These are phyloP conservation scores for Acrocyrtus sp. DNA, from an alignment of 2,888 invertebrate genomes.

Conservation along the genomic window DNA sequence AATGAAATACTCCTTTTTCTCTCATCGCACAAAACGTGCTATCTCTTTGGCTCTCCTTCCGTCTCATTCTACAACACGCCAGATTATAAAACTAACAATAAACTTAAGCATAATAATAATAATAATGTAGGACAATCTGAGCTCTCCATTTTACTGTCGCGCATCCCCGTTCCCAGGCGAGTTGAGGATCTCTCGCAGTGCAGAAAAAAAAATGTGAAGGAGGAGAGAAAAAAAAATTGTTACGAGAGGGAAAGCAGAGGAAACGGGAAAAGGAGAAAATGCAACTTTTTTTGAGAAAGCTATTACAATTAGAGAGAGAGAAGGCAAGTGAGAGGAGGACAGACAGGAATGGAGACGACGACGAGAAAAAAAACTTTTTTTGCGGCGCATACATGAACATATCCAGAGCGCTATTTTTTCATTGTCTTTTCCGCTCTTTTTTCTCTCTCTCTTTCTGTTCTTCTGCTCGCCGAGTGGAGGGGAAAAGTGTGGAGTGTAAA, in stretches of 20 bases:
- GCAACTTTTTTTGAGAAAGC: constrained; percentile 1
- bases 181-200: constrained; percentile 12
- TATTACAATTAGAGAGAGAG: constrained; percentile 25
- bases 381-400: neutral
- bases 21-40: no score
- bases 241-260: neutral
- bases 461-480: neutral
- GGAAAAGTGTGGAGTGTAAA: neutral
- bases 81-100: constrained; percentile 20
- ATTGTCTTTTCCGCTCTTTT: neutral
- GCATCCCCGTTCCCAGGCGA: constrained; percentile 20
- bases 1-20: constrained; percentile 17
- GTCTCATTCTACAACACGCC: no score
- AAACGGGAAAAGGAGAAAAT: neutral
- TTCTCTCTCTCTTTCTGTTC: constrained; percentile 5
- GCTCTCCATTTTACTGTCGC: constrained; percentile 27
- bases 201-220: neutral
- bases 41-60: neutral
- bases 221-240: neutral
- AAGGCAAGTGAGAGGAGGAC: neutral
- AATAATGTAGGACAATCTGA: constrained; percentile 43
- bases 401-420: no score
- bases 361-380: constrained; percentile 13
- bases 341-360: no score
- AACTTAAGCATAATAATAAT: constrained; percentile 34